These are phyloP conservation scores for Chromis chromis DNA, from an alignment of 2,797 vertebrate species.

Conservation along the genomic window DNA sequence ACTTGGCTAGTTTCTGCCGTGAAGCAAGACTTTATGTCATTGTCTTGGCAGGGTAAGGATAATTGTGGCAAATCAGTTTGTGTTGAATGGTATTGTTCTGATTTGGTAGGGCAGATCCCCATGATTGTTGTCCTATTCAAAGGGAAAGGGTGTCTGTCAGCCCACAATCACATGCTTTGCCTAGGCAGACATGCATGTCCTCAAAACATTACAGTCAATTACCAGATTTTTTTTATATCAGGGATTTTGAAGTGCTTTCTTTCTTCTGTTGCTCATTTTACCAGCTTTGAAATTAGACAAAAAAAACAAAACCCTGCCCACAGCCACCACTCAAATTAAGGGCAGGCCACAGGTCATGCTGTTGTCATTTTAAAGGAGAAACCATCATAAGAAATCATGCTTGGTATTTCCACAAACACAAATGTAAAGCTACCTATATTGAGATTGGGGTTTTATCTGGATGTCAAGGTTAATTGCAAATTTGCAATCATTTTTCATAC, in stretches of 20 bases:
- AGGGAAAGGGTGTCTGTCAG: constrained; percentile 78
- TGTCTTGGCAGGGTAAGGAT: constrained; percentile 82
- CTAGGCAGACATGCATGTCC: constrained; percentile 82
- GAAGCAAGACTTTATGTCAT: constrained; percentile 82
- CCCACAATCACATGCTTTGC: constrained; percentile 79
- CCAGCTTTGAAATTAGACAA: constrained; percentile 79
- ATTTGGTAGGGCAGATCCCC: constrained; percentile 81
- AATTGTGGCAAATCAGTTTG: constrained; percentile 80
- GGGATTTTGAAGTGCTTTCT: constrained; percentile 85
- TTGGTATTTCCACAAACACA: constrained; percentile 84
- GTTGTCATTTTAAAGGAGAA: constrained; percentile 80
- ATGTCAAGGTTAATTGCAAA: constrained; percentile 87
- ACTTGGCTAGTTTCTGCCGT: constrained; percentile 91
- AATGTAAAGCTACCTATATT: constrained; percentile 86
- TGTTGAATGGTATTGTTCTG: constrained; percentile 79
- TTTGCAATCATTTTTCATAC: constrained; percentile 87
- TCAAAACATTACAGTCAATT: constrained; percentile 81
- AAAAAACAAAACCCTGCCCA: constrained; percentile 64
- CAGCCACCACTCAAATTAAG: constrained; percentile 77
- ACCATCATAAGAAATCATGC: constrained; percentile 77
- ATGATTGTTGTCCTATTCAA: constrained; percentile 82
- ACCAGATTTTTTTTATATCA: constrained; percentile 80
- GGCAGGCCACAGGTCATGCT: constrained; percentile 79
- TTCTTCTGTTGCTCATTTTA: constrained; percentile 82
- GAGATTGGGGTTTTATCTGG: constrained; percentile 85